phyloP scores from a whole-genome alignment of 2,113 vertebrate species.

The Urocolius indicus region DNA sequence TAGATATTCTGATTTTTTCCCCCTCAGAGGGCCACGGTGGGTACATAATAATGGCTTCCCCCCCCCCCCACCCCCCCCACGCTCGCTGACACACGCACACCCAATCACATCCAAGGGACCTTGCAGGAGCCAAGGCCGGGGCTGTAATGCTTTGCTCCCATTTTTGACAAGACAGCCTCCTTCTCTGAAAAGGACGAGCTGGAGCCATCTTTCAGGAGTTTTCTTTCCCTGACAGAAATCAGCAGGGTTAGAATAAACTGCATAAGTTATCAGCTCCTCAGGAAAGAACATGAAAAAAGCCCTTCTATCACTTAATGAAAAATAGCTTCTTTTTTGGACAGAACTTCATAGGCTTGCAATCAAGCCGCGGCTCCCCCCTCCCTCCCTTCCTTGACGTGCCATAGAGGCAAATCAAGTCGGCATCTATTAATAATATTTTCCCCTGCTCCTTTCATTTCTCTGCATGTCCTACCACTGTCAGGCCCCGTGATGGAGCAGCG shows the following conservation, averaged over 20 bases:
- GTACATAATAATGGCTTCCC: not conserved
- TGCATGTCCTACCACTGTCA: slow-evolving; percentile 99
- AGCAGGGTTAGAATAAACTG: slow-evolving; percentile 99
- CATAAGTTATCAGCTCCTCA: slow-evolving; percentile 99
- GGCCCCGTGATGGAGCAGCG: slow-evolving; percentile 96
- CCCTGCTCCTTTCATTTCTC: slow-evolving; percentile 98
- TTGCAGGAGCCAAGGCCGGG: not conserved
- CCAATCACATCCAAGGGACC: not conserved
- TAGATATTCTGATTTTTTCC: not conserved
- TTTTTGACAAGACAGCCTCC: slow-evolving; percentile 72
- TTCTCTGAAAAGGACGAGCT: slow-evolving; percentile 75
- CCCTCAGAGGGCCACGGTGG: not conserved
- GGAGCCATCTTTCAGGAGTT: slow-evolving; percentile 85
- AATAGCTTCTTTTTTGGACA: slow-evolving; percentile 99
- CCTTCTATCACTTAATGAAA: slow-evolving; percentile 99
- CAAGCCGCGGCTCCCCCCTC: slow-evolving; percentile 88
- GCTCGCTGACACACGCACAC: not conserved
- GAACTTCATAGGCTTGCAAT: slow-evolving; percentile 99
- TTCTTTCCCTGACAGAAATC: slow-evolving; percentile 94
- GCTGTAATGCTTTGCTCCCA: slow-evolving; percentile 15
- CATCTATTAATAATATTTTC: slow-evolving; percentile 99
- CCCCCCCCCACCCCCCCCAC: not conserved
- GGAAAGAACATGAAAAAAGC: slow-evolving; percentile 94
- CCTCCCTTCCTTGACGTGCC: slow-evolving; percentile 92
- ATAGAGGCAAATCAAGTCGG: slow-evolving; percentile 99